Base-by-base conservation (phyloP, 2,797 vertebrate species). In the Masticophis lateralis region DNA sequence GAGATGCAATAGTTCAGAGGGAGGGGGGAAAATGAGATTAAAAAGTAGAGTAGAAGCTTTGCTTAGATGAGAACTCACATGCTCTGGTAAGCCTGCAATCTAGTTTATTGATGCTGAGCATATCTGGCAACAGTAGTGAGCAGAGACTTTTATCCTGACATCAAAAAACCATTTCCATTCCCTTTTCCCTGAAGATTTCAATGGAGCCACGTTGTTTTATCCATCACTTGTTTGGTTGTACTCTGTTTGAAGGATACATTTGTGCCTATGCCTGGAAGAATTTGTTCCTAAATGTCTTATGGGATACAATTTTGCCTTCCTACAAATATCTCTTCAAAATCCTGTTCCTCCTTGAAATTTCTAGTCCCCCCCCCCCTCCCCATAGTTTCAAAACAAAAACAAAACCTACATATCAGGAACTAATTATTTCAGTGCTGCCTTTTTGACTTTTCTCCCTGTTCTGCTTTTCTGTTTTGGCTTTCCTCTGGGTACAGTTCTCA, bases 61-160 rank as follows among this genome's bases (percentile, higher is more conserved):
- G 32, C 56, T 79, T 83, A 60, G 63, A 93, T 91, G 59, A 56
- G 93, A 94, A 92, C 2, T 32, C 16, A 47, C 86, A 86, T 90
- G 61, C 25, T 88, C 43, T 22, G 87, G 60, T 87, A 95, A 4
- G 88, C 92, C 63, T 66, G 1, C 6, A 92, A 47, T 27, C 47
- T 10, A 18, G 91, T 74, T 89, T 20, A 1, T 9, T 91, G 32
- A 95, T 93, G 86, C 43, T 7, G 63, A 18, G 27, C 90, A 53
- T 3, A 47, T 0, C 2, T 22, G 1, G 1, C 63, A 92, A 90
- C 25, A 63, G 43, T n/a, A 0, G 0, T 56, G n/a, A 47, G 83
- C 1, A 88, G 13, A 51, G 20, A 88, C 56, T 88, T 88, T 74
- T 47, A 47, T 88, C 63, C 66, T 79, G 66, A 61, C 86, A 88